phyloP scores from a whole-genome alignment of 2,113 vertebrate genomes.

The Calonectris borealis region DNA sequence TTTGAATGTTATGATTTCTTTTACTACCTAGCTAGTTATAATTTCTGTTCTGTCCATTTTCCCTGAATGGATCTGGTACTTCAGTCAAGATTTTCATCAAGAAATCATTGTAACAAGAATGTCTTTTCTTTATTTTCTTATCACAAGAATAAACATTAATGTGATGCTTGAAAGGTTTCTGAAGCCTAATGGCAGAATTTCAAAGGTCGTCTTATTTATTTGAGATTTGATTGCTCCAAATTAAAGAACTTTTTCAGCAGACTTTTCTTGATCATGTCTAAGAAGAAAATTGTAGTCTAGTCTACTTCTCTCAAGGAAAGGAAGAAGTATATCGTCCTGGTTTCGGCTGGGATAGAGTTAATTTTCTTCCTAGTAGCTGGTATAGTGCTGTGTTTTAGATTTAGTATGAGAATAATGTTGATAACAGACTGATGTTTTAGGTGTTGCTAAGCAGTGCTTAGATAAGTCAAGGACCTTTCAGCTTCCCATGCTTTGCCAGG shows the following conservation, averaged over 20 bases:
- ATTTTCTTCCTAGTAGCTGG: too few species aligned
- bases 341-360: too few species aligned
- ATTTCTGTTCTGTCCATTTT: neutral
- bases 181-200: constrained; percentile 20
- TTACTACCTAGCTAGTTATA: constrained; percentile 24
- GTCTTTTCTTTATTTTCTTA: constrained; percentile 38
- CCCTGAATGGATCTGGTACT: neutral
- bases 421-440: too few species aligned
- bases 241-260: neutral
- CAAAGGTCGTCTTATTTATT: constrained; percentile 23
- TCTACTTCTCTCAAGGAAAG: neutral
- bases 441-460: too few species aligned
- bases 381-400: too few species aligned
- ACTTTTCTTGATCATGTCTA: neutral
- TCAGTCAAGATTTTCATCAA: constrained; percentile 46
- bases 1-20: constrained; percentile 46
- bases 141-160: constrained; percentile 38
- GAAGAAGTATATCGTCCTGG: neutral
- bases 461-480: too few species aligned
- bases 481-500: too few species aligned
- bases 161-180: neutral
- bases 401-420: too few species aligned
- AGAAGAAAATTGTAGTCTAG: neutral
- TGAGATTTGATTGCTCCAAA: neutral
- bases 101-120: constrained; percentile 5